Base-by-base conservation (phyloP, 1,140 invertebrate genomes). In the Pollicipes pollicipes region DNA sequence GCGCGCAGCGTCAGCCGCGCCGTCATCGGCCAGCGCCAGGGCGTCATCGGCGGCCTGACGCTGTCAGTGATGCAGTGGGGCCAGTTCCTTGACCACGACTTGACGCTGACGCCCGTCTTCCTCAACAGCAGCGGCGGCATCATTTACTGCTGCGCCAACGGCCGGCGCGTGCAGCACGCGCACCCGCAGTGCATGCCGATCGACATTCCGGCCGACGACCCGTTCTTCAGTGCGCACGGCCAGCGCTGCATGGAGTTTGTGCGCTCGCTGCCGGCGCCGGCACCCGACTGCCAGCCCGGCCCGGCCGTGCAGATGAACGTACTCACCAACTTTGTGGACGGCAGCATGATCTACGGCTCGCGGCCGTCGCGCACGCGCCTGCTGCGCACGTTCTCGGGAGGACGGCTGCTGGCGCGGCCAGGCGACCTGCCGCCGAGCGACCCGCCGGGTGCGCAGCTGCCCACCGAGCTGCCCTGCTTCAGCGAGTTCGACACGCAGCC, bases 241-340 rank as follows among this genome's bases (percentile, higher is more conserved):
- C 76, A 79, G 69, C 75, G 72, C 29, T 82, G 81, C 73, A 81
- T 82, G 78, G 78, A 82, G 68, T 82, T 82, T 73, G 77, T 82
- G 17, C 74, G 80, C 29, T 81, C 78, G 17, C 68, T 77, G 35
- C 74, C 79, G 21, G 77, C 79, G 37, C 63, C 68, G 17, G 68
- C 73, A 63, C 71, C 71, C 13, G 70, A 72, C 30, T 77, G 76
- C 69, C 72, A 70, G 24, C 73, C 76, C 66, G 76, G 76, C 3
- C 70, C 72, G 21, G 70, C 75, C n/a, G 76, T 75, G 68, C 75
- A 77, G 71, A 69, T 74, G 63, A 69, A 70, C 24, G n/a, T n/a
- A n/a, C n/a, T n/a, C n/a, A n/a, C n/a, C n/a, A n/a, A n/a, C n/a
- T 93, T 90, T 76, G 81, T 95, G 17, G 93, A 95, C 76, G 93